Evolutionary conservation across 2,888 invertebrate genomes (phyloP).

Genomic region (Strigamia maritima): DNA sequence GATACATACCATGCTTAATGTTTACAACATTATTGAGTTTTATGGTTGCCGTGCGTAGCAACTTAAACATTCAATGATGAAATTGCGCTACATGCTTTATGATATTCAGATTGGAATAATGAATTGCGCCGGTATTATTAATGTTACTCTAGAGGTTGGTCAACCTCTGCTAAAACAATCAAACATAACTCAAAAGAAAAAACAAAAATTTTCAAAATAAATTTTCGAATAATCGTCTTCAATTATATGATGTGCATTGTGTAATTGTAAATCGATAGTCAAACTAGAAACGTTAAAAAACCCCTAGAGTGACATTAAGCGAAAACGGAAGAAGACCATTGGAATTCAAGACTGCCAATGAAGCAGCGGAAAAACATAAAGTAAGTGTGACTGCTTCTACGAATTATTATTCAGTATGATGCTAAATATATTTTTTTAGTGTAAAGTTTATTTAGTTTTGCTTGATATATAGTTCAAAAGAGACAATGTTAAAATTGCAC

Average conservation of each 20-base stretch:
- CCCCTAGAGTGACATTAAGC: constrained; percentile 5
- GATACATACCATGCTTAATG: not conserved
- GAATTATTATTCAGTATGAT: not conserved
- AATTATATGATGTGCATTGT: constrained; percentile 3
- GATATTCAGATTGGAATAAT: not conserved
- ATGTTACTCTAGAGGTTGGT: not conserved
- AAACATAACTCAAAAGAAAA: not conserved
- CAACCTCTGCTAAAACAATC: not conserved
- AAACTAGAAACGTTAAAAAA: not conserved
- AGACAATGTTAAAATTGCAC: not conserved
- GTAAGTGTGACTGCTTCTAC: not conserved
- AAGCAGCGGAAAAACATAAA: not conserved
- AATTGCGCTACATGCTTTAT: not conserved
- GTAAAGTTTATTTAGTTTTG: not conserved
- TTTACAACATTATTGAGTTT: not conserved
- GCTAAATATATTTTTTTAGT: not conserved
- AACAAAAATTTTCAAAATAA: not conserved
- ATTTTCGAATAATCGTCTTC: not conserved
- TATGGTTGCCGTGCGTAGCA: not conserved
- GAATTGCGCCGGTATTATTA: not conserved
- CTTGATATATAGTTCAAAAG: not conserved
- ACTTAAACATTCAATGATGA: not conserved
- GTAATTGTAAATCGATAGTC: constrained; percentile 16
- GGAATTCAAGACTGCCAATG: not conserved
- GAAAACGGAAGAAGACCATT: constrained; percentile 6